Base-by-base conservation (phyloP, 2,113 vertebrate species). In the Antechinus flavipes region DNA sequence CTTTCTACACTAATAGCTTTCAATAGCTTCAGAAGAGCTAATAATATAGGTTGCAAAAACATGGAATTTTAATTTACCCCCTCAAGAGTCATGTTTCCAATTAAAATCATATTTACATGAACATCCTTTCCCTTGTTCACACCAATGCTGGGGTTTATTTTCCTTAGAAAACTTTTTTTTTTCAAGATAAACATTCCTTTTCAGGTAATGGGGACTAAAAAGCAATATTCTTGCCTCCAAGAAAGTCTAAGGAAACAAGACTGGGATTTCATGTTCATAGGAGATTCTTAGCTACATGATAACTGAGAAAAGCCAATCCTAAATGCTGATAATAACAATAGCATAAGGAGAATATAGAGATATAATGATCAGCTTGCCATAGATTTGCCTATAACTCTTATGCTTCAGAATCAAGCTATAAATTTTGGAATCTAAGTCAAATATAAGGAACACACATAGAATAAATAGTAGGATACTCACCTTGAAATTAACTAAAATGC, bases 241-340 rank as follows among this genome's bases (percentile, higher is more conserved):
- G 1, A 76, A 76, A 76, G 35, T n/a, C 35, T n/a, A 76, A 76
- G 14, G 14, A 19, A 19, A n/a, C 4, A 76, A 76, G 5, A 35
- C 7, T n/a, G 35, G 68, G 35, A n/a, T 68, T 35, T 68, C 30
- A 16, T 35, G 53, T 23, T 94, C n/a, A 52, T 10, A 49, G 91
- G 91, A 56, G 84, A 94, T 68, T 54, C 89, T 52, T 94, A 52
- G 89, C 56, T 92, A 94, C 30, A 68, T 6, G 8, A 46, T 58
- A 91, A 35, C 54, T 93, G 52, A 91, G 92, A 94, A 68, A 47
- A 96, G 94, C 42, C 8, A 76, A 90, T 27, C 10, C 16, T 84
- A 14, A 24, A 19, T 35, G 91, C 93, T 56, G 16, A 26, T 61
- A 49, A 49, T 49, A 49, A 49, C 49, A 49, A 49, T 49, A 49